These are phyloP conservation scores for Tylochromis polylepis DNA, from an alignment of 2,113 vertebrate species.

Conservation along the genomic window DNA sequence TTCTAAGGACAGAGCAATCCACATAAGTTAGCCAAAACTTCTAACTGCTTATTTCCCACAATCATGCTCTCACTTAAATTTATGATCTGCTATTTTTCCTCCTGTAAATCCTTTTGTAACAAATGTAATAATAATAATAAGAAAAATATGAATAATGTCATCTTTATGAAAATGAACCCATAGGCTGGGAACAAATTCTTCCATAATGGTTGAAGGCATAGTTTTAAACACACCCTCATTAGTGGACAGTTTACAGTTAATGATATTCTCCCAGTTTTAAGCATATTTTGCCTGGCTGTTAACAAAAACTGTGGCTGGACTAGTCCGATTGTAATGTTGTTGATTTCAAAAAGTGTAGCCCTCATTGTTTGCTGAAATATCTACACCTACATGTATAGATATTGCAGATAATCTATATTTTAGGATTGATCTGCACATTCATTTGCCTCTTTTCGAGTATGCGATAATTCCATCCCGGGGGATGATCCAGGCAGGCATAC, in stretches of 20 bases:
- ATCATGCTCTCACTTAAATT: neutral
- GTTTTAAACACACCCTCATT: neutral
- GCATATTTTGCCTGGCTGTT: neutral
- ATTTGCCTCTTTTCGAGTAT: slow-evolving; percentile 58
- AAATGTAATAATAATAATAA: neutral
- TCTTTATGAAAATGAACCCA: neutral
- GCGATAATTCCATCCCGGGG: slow-evolving; percentile 71
- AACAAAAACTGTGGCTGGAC: neutral
- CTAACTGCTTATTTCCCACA: neutral
- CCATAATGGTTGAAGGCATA: neutral
- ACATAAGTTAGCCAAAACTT: neutral
- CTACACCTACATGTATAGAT: neutral
- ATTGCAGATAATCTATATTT: neutral
- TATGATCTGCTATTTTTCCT: neutral
- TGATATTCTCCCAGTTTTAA: neutral
- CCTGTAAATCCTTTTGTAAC: neutral
- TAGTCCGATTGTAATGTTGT: neutral
- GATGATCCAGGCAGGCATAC: slow-evolving; percentile 66
- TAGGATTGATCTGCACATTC: slow-evolving; percentile 42
- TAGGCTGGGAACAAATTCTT: neutral
- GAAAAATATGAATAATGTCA: neutral
- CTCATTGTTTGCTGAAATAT: neutral
- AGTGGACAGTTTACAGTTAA: neutral
- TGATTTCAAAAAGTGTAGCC: neutral
- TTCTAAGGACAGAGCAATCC: neutral